Conservation (phyloP, 2,888 invertebrate species). For the Oscheius sp. region DNA sequence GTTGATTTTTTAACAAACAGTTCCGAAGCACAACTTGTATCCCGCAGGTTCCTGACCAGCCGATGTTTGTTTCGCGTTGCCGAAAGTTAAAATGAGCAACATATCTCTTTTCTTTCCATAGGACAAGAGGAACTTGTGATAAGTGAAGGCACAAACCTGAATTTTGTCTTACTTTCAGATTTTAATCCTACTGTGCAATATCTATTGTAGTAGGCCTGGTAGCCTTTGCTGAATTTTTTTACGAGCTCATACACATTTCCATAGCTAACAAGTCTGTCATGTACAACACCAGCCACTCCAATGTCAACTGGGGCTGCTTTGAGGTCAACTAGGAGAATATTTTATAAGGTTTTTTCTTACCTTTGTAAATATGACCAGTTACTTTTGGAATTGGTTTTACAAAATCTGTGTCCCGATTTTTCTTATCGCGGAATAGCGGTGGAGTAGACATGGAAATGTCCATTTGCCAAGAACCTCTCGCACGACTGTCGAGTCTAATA, state of each 20-base stretch:
- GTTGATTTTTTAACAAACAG: no score
- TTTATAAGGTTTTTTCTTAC: background rate
- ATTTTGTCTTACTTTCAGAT: background rate
- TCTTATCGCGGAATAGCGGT: constrained; percentile 54
- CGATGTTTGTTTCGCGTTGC: no score
- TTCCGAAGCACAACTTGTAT: constrained; percentile 51
- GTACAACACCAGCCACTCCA: constrained; percentile 38
- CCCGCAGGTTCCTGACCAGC: no score
- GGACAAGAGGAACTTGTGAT: constrained; percentile 86
- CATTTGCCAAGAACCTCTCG: constrained; percentile 50
- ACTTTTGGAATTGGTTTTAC: background rate
- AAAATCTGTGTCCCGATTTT: background rate
- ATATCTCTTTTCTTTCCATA: constrained; percentile 77
- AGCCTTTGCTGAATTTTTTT: constrained; percentile 56
- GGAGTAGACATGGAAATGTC: constrained; percentile 60
- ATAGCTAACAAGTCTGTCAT: constrained; percentile 35
- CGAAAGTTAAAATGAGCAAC: constrained; percentile 52
- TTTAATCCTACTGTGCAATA: constrained; percentile 56
- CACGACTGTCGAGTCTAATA: constrained; percentile 47
- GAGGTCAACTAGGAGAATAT: background rate
- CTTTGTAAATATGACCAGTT: background rate
- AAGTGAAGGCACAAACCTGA: constrained; percentile 87
- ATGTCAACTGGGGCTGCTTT: constrained; percentile 5
- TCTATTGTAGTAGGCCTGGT: constrained; percentile 47
- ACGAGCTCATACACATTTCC: constrained; percentile 61